These are phyloP conservation scores for Ophraella communa DNA, from an alignment of 2,888 invertebrate genomes.

Conservation along the genomic window DNA sequence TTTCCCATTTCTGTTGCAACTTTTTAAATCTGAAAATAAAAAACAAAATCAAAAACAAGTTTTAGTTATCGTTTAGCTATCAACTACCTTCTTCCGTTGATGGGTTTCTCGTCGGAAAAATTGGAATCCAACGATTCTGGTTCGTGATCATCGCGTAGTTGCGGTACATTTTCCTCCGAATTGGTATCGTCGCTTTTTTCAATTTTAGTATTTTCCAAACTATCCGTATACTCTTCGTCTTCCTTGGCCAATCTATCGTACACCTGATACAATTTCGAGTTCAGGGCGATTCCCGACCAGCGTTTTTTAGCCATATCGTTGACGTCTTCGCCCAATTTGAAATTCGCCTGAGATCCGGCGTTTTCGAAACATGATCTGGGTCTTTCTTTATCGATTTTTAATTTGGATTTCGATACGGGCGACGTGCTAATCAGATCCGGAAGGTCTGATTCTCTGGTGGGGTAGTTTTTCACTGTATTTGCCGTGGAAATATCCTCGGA, in stretches of 20 bases:
- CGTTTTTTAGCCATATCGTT: constrained; percentile 65
- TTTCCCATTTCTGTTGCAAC: constrained; percentile 82
- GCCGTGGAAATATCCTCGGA: constrained; percentile 55
- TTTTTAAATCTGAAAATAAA: constrained; percentile 64
- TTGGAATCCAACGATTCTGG: constrained; percentile 57
- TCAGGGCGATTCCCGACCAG: constrained; percentile 76
- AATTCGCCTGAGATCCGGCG: constrained; percentile 50
- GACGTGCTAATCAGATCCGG: constrained; percentile 66
- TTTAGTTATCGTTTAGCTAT: no score
- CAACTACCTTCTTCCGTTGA: constrained; percentile 68
- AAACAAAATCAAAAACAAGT: no score
- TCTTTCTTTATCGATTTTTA: constrained; percentile 59
- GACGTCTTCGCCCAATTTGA: constrained; percentile 58
- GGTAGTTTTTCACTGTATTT: constrained; percentile 63
- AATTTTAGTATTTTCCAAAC: constrained; percentile 65
- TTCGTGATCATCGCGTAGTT: constrained; percentile 44
- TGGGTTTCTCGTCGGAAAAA: constrained; percentile 56
- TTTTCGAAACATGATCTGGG: constrained; percentile 77
- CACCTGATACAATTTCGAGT: constrained; percentile 74
- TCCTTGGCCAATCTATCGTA: constrained; percentile 72
- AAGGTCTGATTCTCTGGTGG: constrained; percentile 54
- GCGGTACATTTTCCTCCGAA: constrained; percentile 39
- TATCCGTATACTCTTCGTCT: constrained; percentile 77
- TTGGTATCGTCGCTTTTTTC: constrained; percentile 34
- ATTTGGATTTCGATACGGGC: constrained; percentile 60